Evolutionary conservation across 2,888 invertebrate genomes (phyloP).

Genomic region (Periphyllus acericola): DNA sequence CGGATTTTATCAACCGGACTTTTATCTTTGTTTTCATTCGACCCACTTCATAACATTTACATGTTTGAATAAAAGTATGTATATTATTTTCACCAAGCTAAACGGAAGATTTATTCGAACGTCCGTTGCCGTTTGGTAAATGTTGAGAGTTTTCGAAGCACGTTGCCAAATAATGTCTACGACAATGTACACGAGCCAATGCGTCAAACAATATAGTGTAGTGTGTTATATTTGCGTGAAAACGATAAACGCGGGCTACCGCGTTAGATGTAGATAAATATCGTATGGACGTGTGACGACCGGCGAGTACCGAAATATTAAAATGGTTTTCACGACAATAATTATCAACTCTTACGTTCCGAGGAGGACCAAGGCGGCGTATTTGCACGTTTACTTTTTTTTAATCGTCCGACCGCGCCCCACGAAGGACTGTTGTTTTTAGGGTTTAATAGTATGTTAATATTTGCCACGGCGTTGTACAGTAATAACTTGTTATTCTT

Average conservation of each 20-base stretch:
- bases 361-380: background rate
- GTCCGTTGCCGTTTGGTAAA: background rate
- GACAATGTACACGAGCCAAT: background rate
- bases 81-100: background rate
- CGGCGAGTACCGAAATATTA: background rate
- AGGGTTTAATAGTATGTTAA: conserved; percentile 19
- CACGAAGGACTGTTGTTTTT: background rate
- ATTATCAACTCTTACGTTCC: background rate
- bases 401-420: background rate
- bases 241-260: too few relatives aligned
- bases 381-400: background rate
- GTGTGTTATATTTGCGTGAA: too few relatives aligned
- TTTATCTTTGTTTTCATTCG: background rate
- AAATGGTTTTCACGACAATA: background rate
- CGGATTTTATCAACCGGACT: background rate
- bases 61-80: background rate
- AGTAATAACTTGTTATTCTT: background rate
- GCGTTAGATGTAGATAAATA: too few relatives aligned
- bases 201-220: background rate
- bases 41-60: background rate
- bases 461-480: background rate
- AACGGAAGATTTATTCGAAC: background rate
- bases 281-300: too few relatives aligned
- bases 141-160: background rate
- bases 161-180: background rate